Evolutionary conservation across 2,888 invertebrate species (phyloP), one percentile per base, ranked within the genome.

Genomic region (Chromoteleia sp.): DNA sequence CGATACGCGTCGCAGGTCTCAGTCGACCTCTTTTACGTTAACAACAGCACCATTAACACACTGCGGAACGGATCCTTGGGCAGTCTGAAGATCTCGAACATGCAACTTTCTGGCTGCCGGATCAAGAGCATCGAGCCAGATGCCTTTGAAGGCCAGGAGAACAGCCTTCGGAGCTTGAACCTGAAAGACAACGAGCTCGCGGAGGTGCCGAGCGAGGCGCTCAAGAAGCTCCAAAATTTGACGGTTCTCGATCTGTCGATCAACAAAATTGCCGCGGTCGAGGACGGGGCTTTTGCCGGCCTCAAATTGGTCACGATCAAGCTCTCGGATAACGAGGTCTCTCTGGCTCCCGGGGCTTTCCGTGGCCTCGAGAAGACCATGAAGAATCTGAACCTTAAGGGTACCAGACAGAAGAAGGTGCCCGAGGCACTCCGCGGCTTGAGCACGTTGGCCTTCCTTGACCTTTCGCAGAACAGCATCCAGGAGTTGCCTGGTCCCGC

Each of bases 381-480:
- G 45, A 97, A 97, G 92, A 98, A 98, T 92, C 93, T 98, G 54
- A 98, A 98, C 90, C 92, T 98, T 33, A 98, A 98, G 93, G 97
- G 97, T 29, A 97, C 97, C 0, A 93, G 95, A 67, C 97, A 97
- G 90, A 96, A 95, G 86, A 93, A 93, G 59, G 94, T 98, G 8
- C 98, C 98, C 0, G 95, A 95, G 84, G 95, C 97, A 52, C 94
- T 98, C 15, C 93, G 94, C 81, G 96, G 96, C 4, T 93, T 98
- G 30, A 94, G 93, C 78, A 95, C 95, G 54, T 92, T 98, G 83
- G 97, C 98, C 0, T 98, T 98, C 89, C 93, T 98, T 73, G 98
- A 98, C 92, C 92, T 98, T 73, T 97, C 98, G 0, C 96, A 97
- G 92, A 98, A 98, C 89, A 95, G 96, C 86, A 95, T 98, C 50